Base-by-base conservation (phyloP, 2,888 invertebrate genomes). In the Chironomus tentans region DNA sequence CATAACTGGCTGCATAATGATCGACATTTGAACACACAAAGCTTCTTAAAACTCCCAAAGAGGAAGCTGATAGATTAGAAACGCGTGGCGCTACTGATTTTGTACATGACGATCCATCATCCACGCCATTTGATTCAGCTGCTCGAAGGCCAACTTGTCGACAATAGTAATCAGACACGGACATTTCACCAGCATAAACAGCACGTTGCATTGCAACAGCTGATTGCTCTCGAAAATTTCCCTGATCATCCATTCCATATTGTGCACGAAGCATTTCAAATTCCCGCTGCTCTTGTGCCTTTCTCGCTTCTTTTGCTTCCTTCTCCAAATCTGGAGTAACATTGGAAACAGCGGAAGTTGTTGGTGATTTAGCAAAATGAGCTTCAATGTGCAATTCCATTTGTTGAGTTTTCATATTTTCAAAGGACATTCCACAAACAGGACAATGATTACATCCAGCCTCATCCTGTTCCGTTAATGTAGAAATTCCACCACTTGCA, bases 171-270 rank as follows among this genome's bases (percentile, higher is more conserved):
- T 95, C 92, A 13, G 92, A 90, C 0, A 94, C 92, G 4, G 92
- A 91, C 85, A 95, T 89, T 80, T 94, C 92, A 10, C 95, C 95
- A 71, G 91, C 91, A 83, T 91, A 92, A 50, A 94, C 94, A 56
- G 94, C 94, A 47, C 91, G 85, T 83, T 91, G 90, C 88, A 92
- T 89, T 80, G 90, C 90, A n/a, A 88, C 88, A 61, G 90, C 88
- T 77, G 89, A 90, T 80, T 92, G 91, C 79, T 91, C 90, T 77
- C 88, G 85, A 83, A 90, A 93, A 80, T 92, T 92, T 5, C 92
- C 92, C 80, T 93, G 92, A 81, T 92, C 92, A 81, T 93, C 93
- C 94, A 95, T 94, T 1, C 94, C 94, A 80, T 94, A 94, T 82
- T 93, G 92, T 2, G 93, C 93, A 87, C 90, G 80, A 50, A 94